Base-by-base conservation (phyloP, 2,888 invertebrate species). In the Schizaphis graminum region DNA sequence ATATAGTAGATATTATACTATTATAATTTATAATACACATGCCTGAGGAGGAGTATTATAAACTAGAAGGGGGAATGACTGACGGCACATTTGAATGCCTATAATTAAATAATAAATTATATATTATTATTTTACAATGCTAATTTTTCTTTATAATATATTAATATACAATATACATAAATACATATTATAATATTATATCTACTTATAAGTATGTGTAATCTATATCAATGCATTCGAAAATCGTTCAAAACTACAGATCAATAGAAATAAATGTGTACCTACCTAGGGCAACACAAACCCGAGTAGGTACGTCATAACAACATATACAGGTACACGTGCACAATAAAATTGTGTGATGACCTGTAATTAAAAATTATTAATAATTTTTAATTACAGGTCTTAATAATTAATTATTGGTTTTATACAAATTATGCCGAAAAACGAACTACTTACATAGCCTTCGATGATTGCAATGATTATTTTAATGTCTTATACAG, bases 41-140 rank as follows among this genome's bases (percentile, higher is more conserved):
- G 77, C 77, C 77, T 8, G 77, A 77, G 77, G 77, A 77, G 77
- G 35, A 35, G 21, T 77, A 35, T 77, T 8, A 77, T 77, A 21
- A 67, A 21, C 16, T 35, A 21, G 16, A 35, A 3, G 35, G 16
- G 35, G 35, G 16, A 67, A n/a, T n/a, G 67, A n/a, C n/a, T 67
- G 77, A 77, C 77, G 77, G 77, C 77, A 77, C 21, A 77, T 35
- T 77, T 21, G 77, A 77, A 77, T 41, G 77, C 21, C 21, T 77
- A 77, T 77, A 77, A 77, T 77, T 77, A 77, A 77, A 77, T 41
- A 77, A 77, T 77, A 77, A 77, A 77, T 77, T 35, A 77, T 41
- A 77, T 35, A 77, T 77, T 77, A 77, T 77, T 77, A 77, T 77
- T 77, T 77, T 77, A 77, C 21, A 77, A 77, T 77, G 35, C 35